Evolutionary conservation across 1,140 invertebrate genomes (phyloP), one percentile per base, ranked within the genome.

Genomic region (Euwallacea fornicatus): DNA sequence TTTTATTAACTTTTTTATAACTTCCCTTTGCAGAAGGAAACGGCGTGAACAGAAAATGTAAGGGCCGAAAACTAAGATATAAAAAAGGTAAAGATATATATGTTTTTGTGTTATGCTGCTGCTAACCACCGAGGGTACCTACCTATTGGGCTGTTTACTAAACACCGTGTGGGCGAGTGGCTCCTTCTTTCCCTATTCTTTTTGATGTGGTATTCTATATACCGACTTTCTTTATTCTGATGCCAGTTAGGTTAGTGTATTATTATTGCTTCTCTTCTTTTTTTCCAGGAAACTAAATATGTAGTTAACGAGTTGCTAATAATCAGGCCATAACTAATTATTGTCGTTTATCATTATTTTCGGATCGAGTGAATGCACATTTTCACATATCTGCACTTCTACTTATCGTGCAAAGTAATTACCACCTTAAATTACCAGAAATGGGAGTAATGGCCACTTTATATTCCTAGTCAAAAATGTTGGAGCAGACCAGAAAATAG

Each of bases 21-120:
- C 55, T 61, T 63, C 42, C 42, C 11, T 69, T 69, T 69, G 46
- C 67, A 69, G 67, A 68, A 44, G 44, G 56, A 8, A 58, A 69
- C 56, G 60, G 13, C 11, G 11, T 44, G 53, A 63, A 55, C 47
- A 55, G 59, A 69, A 69, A 69, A 43, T 62, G 58, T 50, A 69
- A 69, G 60, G 21, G 67, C 9, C 63, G 67, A 4, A 69, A 69
- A 69, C 67, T 66, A 47, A 59, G 70, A 61, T 21, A 60, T 61
- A 72, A 61, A 66, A 71, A 71, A 66, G 69, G 69, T 71, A 71
- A 70, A 70, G 13, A 56, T 62, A 10, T 55, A 47, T 69, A 42
- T 42, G 15, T 59, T 7, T 53, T 68, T 68, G 66, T 68, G 21
- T 33, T 33, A 33, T 33, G 21, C 21, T 33, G 21, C 21, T 33